These are phyloP conservation scores for Xenops minutus DNA, from an alignment of 2,797 vertebrate species.

Conservation along the genomic window DNA sequence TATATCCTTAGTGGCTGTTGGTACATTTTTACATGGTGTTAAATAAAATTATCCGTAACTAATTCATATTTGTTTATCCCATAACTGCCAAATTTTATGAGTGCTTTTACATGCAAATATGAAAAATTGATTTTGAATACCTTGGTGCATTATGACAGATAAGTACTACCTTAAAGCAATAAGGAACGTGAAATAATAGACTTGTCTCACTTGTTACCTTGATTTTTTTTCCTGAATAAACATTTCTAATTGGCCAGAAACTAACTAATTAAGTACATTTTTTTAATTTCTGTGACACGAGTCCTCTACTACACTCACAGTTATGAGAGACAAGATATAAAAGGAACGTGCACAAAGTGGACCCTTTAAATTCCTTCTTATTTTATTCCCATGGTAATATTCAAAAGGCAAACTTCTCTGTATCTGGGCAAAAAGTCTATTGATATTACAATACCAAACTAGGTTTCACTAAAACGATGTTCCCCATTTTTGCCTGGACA, in stretches of 20 bases:
- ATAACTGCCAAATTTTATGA: not conserved
- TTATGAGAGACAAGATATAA: not conserved
- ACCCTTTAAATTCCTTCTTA: not conserved
- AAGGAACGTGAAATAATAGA: not conserved
- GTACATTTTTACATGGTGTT: not conserved
- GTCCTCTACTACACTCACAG: not conserved
- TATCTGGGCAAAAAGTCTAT: not conserved
- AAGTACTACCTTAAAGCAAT: not conserved
- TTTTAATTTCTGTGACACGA: not conserved
- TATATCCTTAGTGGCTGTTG: not conserved
- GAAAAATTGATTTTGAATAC: not conserved
- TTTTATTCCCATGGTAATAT: not conserved
- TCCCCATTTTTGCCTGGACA: slow-evolving; percentile 24
- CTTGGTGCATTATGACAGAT: not conserved
- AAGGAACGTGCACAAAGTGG: not conserved
- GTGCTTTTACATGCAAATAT: not conserved
- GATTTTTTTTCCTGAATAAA: not conserved
- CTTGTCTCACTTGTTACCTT: not conserved
- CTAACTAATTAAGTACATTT: not conserved
- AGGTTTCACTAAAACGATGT: slow-evolving; percentile 23
- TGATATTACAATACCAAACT: not conserved
- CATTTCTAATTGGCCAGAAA: not conserved
- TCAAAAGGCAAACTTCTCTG: slow-evolving; percentile 21
- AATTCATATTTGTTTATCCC: not conserved
- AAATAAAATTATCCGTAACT: not conserved